Evolutionary conservation across 2,797 vertebrate genomes (phyloP).

Genomic region (Chaetophractus vellerosus): DNA sequence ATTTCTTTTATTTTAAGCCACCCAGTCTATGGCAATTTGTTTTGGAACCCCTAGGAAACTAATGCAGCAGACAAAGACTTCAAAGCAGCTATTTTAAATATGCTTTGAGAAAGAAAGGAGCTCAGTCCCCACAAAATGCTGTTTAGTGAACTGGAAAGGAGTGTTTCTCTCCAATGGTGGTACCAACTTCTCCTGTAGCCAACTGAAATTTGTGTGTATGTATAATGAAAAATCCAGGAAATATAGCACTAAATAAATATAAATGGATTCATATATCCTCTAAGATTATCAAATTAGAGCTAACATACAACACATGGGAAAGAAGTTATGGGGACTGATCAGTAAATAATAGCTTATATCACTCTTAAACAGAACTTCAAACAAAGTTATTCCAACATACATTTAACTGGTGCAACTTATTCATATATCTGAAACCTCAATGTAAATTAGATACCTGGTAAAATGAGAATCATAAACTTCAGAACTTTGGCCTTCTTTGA

Average conservation of each 20-base stretch:
- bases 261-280: neutral
- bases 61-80: too few species aligned
- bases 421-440: neutral
- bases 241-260: neutral
- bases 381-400: neutral
- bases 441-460: neutral
- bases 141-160: neutral
- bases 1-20: too few species aligned
- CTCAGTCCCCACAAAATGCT: neutral
- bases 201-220: neutral
- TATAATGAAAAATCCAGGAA: neutral
- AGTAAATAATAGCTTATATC: neutral
- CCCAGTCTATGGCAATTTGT: too few species aligned
- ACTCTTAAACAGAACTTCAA: neutral
- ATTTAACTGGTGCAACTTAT: neutral
- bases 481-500: slow-evolving; percentile 32
- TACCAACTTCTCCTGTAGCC: neutral
- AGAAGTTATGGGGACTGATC: neutral
- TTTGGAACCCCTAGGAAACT: too few species aligned
- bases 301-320: neutral
- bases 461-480: neutral
- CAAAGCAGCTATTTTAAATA: neutral
- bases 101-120: neutral
- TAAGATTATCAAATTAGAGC: neutral
- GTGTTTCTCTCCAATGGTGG: neutral